phyloP scores from a whole-genome alignment of 1,140 invertebrate genomes.

The Pogonus chalceus region DNA sequence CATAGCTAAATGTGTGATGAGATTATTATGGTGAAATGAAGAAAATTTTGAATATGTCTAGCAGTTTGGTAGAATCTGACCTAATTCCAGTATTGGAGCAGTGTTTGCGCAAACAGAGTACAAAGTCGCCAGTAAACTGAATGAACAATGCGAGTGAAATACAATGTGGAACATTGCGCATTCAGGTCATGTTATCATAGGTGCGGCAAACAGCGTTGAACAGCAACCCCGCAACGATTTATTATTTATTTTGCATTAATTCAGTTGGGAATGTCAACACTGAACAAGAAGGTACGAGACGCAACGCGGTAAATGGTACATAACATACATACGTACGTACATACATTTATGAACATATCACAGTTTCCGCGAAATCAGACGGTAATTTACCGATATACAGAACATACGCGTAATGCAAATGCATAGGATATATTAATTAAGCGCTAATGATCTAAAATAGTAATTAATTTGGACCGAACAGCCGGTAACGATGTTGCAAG shows the following conservation, averaged over 20 bases:
- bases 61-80: too few relatives aligned
- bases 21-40: too few relatives aligned
- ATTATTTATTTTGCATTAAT: neutral
- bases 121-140: too few relatives aligned
- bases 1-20: too few relatives aligned
- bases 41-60: too few relatives aligned
- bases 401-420: neutral
- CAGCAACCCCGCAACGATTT: neutral
- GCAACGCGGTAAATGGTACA: neutral
- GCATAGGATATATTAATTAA: slow-evolving; percentile 5
- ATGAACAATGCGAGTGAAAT: too few relatives aligned
- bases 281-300: neutral
- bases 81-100: too few relatives aligned
- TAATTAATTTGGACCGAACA: neutral
- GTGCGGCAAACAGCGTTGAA: neutral
- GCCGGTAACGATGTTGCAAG: too few relatives aligned
- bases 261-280: neutral
- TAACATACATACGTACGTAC: neutral
- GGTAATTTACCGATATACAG: slow-evolving; percentile 1
- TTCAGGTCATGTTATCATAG: neutral
- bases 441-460: slow-evolving; percentile 6
- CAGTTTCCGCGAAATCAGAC: neutral
- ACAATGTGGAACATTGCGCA: neutral
- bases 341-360: too few relatives aligned
- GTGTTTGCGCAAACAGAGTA: too few relatives aligned